A percentile compares a stretch with the other conserved stretches of the same genome.
Conservation (phyloP, 2,113 vertebrate genomes). For the Hystrix brachyura region DNA sequence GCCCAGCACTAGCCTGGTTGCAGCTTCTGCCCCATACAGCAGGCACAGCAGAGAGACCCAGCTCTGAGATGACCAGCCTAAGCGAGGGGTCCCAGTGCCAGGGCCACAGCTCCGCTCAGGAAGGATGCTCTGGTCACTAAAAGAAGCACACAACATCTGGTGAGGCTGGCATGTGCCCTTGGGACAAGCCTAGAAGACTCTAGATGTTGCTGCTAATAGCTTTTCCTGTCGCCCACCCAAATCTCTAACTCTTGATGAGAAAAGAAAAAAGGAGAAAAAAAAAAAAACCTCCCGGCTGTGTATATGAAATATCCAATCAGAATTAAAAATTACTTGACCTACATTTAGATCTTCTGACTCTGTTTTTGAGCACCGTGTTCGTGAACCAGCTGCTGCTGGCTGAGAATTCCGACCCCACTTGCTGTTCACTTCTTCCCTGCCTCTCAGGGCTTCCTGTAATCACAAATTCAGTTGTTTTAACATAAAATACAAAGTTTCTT, state of each 20-base stretch:
- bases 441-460: conserved; percentile 83
- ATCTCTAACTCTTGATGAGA: conserved; percentile 64
- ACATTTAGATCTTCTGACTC: conserved; percentile 83
- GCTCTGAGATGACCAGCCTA: not conserved
- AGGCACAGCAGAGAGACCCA: not conserved
- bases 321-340: conserved; percentile 81
- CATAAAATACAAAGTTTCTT: conserved; percentile 79
- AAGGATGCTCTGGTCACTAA: conserved; percentile 13
- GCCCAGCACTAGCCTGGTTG: not conserved
- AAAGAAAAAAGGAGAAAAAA: not conserved
- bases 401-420: conserved; percentile 84
- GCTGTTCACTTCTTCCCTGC: conserved; percentile 83
- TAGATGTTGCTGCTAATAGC: conserved; percentile 63
- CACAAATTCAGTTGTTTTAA: conserved; percentile 84
- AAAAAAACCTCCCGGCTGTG: conserved; percentile 64
- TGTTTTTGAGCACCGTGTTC: conserved; percentile 66
- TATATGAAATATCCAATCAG: conserved; percentile 67
- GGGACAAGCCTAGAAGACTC: conserved; percentile 49
- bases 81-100: not conserved
- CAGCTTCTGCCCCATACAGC: not conserved
- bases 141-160: not conserved
- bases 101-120: not conserved
- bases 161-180: not conserved
- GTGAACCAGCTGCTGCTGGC: conserved; percentile 67
- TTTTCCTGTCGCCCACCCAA: conserved; percentile 61